phyloP scores from a whole-genome alignment of 92 coral and sea anemone genomes.

The Zoanthus sociatus region DNA sequence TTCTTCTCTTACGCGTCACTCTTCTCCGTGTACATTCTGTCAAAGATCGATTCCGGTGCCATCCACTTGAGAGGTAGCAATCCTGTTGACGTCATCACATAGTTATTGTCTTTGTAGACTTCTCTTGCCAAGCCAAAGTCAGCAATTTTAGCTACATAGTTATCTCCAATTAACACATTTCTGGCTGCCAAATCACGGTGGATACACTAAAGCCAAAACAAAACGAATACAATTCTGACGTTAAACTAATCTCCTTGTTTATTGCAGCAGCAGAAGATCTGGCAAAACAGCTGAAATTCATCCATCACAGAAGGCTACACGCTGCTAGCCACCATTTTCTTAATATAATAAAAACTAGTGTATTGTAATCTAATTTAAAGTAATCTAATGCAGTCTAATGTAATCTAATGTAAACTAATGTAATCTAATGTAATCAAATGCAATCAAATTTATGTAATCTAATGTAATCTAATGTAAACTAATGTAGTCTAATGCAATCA shows the following conservation, averaged over 20 bases:
- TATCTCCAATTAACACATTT: constrained; percentile 57
- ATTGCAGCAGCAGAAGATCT: too few relatives aligned
- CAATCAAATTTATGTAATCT: too few relatives aligned
- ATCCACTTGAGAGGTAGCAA: constrained; percentile 63
- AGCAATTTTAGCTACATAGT: constrained; percentile 62
- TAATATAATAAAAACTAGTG: too few relatives aligned
- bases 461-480: too few relatives aligned
- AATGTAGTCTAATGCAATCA: too few relatives aligned
- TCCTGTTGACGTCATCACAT: constrained; percentile 65
- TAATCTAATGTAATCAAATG: too few relatives aligned
- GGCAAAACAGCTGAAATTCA: too few relatives aligned
- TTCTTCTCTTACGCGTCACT: background rate
- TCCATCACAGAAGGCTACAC: too few relatives aligned
- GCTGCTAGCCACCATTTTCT: too few relatives aligned
- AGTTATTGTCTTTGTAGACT: constrained; percentile 47
- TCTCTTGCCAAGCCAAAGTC: constrained; percentile 69
- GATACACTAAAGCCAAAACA: constrained; percentile 42
- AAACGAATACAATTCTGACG: background rate
- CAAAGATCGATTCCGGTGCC: constrained; percentile 44
- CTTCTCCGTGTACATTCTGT: constrained; percentile 27
- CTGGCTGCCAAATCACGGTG: constrained; percentile 71
- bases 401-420: too few relatives aligned
- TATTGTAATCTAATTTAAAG: too few relatives aligned
- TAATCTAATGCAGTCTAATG: too few relatives aligned
- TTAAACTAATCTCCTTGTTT: background rate